Conservation (phyloP, 2,797 vertebrate species). For the Craterocephalus amniculus region DNA sequence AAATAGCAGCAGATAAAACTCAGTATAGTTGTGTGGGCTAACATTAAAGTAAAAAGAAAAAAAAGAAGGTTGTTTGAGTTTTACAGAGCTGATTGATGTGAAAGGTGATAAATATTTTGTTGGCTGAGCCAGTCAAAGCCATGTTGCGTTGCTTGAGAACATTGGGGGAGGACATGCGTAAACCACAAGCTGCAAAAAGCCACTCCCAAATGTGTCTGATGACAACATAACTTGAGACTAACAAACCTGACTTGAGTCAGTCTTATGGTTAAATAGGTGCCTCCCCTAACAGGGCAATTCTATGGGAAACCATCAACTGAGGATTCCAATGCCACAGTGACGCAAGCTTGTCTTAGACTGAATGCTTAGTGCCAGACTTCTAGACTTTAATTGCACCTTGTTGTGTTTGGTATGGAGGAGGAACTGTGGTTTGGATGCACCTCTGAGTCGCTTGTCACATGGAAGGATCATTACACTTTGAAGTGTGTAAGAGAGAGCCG, state of each 20-base stretch:
- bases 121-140: not conserved
- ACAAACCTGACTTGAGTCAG: constrained; percentile 25
- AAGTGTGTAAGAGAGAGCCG: not conserved
- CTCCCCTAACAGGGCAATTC: not conserved
- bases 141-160: constrained; percentile 24
- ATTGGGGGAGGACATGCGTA: constrained; percentile 25
- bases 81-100: not conserved
- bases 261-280: constrained; percentile 10
- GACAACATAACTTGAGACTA: not conserved
- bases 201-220: not conserved
- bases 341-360: not conserved
- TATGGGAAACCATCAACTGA: not conserved
- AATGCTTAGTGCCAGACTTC: not conserved
- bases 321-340: constrained; percentile 6
- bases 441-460: not conserved
- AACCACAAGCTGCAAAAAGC: not conserved
- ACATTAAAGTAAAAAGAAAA: not conserved
- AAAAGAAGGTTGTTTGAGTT: not conserved
- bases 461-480: not conserved
- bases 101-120: constrained; percentile 4
- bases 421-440: not conserved
- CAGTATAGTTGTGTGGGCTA: not conserved
- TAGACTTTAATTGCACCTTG: too few species aligned
- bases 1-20: constrained; percentile 27
- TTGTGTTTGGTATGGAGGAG: not conserved